These are phyloP conservation scores for Pemphredon lugubris DNA, from an alignment of 2,888 invertebrate species.

Conservation along the genomic window DNA sequence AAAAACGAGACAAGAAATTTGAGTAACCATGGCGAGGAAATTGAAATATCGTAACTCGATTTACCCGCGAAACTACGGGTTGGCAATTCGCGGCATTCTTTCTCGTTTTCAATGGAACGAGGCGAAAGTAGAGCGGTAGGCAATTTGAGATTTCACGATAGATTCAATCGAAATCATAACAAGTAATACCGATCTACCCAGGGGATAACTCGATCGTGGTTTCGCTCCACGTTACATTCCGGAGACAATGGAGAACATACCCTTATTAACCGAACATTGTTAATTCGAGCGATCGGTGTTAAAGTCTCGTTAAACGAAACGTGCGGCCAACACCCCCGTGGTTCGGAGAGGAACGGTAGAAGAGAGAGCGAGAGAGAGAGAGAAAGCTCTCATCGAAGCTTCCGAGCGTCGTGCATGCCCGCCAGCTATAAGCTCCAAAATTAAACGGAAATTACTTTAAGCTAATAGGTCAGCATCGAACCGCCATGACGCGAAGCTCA, in stretches of 20 bases:
- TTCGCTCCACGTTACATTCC: too few species aligned
- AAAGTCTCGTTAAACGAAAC: conserved; percentile 62
- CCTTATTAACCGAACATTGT: conserved; percentile 60
- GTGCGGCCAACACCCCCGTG: background rate
- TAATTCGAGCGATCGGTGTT: conserved; percentile 50
- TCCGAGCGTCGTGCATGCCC: conserved; percentile 11
- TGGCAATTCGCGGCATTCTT: too few species aligned
- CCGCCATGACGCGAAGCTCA: conserved; percentile 32
- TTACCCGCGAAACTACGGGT: too few species aligned
- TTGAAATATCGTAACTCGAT: too few species aligned
- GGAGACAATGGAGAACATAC: conserved; percentile 31
- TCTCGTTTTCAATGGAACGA: too few species aligned
- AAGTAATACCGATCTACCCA: too few species aligned
- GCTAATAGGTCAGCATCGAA: conserved; percentile 64
- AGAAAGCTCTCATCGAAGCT: conserved; percentile 27
- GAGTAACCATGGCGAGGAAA: too few species aligned
- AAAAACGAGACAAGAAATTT: background rate
- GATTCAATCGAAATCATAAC: too few species aligned
- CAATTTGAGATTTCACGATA: too few species aligned
- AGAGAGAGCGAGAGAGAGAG: conserved; percentile 6
- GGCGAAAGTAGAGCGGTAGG: too few species aligned
- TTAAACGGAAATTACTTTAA: conserved; percentile 70
- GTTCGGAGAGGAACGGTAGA: background rate
- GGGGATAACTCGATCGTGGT: too few species aligned
- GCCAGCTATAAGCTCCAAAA: conserved; percentile 60